Conservation (phyloP, 2,888 invertebrate genomes). For the Smittia sp. region DNA sequence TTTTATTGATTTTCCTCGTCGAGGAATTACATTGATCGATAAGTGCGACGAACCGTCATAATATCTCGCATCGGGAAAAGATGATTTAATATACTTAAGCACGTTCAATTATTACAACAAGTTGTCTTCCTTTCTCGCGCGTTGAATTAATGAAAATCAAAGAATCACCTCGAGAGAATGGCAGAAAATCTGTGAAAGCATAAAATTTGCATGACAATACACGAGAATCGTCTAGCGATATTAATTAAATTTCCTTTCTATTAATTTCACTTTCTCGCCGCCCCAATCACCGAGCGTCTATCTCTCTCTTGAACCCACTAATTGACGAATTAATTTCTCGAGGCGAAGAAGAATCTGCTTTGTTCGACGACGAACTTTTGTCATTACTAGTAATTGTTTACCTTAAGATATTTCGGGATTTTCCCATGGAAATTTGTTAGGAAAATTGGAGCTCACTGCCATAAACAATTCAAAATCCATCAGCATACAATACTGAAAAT, state of each 20-base stretch:
- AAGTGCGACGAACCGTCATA: neutral
- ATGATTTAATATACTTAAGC: slow-evolving; percentile 16
- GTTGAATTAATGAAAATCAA: neutral
- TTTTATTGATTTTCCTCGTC: slow-evolving; percentile 34
- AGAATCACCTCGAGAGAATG: neutral
- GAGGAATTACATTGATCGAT: slow-evolving; percentile 13
- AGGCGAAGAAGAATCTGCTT: neutral
- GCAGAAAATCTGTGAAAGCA: neutral
- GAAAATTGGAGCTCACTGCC: neutral
- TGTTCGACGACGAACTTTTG: neutral
- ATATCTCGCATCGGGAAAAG: neutral
- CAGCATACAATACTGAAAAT: slow-evolving; percentile 31
- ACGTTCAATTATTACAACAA: slow-evolving; percentile 22
- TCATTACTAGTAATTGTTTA: neutral
- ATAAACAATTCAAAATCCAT: slow-evolving; percentile 26
- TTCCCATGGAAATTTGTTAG: neutral
- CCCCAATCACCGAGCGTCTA: neutral
- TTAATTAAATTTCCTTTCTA: slow-evolving; percentile 4
- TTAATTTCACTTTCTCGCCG: neutral
- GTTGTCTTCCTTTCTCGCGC: neutral
- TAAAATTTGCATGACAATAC: slow-evolving; percentile 12
- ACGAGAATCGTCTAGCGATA: neutral
- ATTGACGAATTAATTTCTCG: slow-evolving; percentile 37
- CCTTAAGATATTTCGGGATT: neutral
- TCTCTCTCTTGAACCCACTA: slow-evolving; percentile 24